Conservation (phyloP, 2,797 vertebrate species). For the Spea hammondii region DNA sequence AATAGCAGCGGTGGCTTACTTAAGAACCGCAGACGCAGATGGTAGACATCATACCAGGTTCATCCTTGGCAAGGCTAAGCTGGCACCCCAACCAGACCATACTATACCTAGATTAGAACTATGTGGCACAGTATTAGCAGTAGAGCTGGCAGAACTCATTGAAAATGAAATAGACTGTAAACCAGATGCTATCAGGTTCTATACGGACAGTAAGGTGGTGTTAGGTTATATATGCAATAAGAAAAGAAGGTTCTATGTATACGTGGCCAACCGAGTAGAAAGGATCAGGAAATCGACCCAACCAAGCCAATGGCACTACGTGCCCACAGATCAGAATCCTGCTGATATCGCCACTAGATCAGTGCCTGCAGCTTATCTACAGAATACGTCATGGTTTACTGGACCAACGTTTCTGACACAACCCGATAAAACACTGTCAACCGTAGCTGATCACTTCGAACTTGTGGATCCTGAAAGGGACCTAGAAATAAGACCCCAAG, state of each 20-base stretch:
- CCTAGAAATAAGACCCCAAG: no score
- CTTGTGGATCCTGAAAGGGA: no score
- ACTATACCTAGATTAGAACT: neutral
- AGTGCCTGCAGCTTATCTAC: no score
- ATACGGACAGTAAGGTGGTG: neutral
- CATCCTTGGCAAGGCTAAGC: constrained; percentile 1
- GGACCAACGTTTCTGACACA: no score
- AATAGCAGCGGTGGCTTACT: no score
- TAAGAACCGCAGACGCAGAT: no score
- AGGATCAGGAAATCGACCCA: neutral
- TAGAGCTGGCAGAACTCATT: constrained; percentile 1
- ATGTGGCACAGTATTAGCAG: neutral
- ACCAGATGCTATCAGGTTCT: neutral
- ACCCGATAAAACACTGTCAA: no score
- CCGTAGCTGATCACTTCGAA: no score
- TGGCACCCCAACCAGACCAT: neutral
- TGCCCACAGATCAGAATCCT: neutral
- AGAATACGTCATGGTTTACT: no score
- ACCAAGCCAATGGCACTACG: neutral
- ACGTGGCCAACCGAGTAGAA: constrained; percentile 1
- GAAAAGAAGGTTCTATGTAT: neutral
- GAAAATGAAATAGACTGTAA: constrained; percentile 9
- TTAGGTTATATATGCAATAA: neutral
- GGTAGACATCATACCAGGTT: constrained; percentile 1
- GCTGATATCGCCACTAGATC: no score